Evolutionary conservation across 2,888 invertebrate species (phyloP).

Genomic region (Drosophila tanythrix): DNA sequence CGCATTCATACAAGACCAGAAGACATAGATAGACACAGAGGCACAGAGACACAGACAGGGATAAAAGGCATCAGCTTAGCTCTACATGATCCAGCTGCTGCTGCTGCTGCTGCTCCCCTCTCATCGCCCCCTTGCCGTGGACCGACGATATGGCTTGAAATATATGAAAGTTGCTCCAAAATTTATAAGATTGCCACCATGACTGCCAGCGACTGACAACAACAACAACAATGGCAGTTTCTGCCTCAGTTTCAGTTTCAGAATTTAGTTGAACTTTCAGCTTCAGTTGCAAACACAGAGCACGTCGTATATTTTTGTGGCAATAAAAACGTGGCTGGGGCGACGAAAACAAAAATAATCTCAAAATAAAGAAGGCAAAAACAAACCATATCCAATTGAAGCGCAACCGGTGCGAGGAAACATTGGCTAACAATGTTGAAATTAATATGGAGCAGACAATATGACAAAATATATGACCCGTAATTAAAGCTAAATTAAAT

Average conservation of each 20-base stretch:
- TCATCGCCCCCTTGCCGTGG: background rate
- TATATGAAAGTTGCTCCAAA: conserved; percentile 80
- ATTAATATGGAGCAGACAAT: background rate
- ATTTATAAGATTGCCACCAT: conserved; percentile 67
- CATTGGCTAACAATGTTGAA: conserved; percentile 29
- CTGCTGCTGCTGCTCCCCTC: background rate
- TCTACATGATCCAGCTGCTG: background rate
- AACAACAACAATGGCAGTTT: conserved; percentile 3
- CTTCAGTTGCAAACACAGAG: conserved; percentile 58
- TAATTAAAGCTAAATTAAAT: background rate
- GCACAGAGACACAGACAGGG: background rate
- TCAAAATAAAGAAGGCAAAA: conserved; percentile 35
- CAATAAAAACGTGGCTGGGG: conserved; percentile 71
- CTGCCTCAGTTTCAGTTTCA: conserved; percentile 33
- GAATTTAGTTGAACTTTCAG: conserved; percentile 30
- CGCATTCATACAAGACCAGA: conserved; percentile 37
- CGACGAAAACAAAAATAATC: conserved; percentile 2
- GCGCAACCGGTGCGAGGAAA: conserved; percentile 42
- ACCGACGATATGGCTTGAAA: conserved; percentile 44
- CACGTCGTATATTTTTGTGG: conserved; percentile 63
- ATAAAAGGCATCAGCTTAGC: conserved; percentile 33
- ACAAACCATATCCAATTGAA: conserved; percentile 76
- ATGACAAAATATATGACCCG: background rate
- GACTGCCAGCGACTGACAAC: conserved; percentile 32
- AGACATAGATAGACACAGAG: conserved; percentile 3